Evolutionary conservation across 2,888 invertebrate species (phyloP).

Genomic region (Heliconius charithonia): DNA sequence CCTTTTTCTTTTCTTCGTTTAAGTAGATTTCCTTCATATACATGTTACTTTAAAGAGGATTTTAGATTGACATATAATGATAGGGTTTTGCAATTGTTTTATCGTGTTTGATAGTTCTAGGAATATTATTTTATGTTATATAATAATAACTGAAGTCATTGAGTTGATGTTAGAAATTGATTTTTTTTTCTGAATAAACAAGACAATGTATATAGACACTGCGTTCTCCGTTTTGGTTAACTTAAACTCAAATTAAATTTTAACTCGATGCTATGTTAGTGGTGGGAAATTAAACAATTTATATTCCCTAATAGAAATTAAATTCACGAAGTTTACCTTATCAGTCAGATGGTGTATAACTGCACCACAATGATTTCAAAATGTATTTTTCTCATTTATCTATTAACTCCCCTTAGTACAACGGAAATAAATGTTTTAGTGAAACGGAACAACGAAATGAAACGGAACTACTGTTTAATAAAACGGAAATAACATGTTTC

Average conservation of each 20-base stretch:
- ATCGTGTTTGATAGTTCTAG: background rate
- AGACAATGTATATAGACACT: too few relatives aligned
- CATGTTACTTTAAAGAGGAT: background rate
- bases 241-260: too few relatives aligned
- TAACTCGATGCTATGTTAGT: too few relatives aligned
- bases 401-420: too few relatives aligned
- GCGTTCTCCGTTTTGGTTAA: too few relatives aligned
- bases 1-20: slow-evolving; percentile 12
- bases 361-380: too few relatives aligned
- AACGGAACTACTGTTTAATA: background rate
- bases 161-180: background rate
- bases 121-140: slow-evolving; percentile 21
- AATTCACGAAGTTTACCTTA: too few relatives aligned
- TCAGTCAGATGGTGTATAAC: too few relatives aligned
- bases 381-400: too few relatives aligned
- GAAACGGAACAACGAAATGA: background rate
- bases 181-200: too few relatives aligned
- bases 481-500: background rate
- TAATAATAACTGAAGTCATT: slow-evolving; percentile 1
- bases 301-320: too few relatives aligned
- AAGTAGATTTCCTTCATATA: slow-evolving; percentile 10
- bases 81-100: slow-evolving; percentile 2
- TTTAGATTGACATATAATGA: slow-evolving; percentile 6
- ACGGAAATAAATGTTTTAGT: background rate
- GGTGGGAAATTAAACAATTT: too few relatives aligned